Evolutionary conservation across 1,140 invertebrate genomes (phyloP), one percentile per base, ranked within the genome.

Genomic region (Drosophila lacteicornis): DNA sequence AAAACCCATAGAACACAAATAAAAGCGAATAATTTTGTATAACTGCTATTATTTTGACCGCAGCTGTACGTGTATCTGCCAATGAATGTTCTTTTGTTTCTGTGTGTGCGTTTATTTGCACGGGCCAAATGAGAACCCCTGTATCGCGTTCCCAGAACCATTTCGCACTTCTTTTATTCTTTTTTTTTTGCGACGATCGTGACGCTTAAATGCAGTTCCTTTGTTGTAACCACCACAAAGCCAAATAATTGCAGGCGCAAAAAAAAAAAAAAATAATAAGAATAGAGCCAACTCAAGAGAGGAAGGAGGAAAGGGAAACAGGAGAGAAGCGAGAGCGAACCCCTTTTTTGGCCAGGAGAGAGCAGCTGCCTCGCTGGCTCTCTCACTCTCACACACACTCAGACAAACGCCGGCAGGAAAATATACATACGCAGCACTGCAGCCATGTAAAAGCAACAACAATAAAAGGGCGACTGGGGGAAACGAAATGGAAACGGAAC

Each of bases 381-480:
- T 25, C 3, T 43, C 45, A 27, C 50, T 58, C 58, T 38, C 36
- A 57, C 36, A 69, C 33, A 57, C 49, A 40, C 27, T 42, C 42
- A 66, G 60, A 55, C 49, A 53, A 69, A 69, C 30, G 66, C 66
- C 66, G 66, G 65, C 60, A 47, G 25, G 38, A 15, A 70, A 59
- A 69, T 13, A 19, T 38, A 68, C 22, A 30, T 30, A 57, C 59
- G 63, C 56, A 68, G 55, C 61, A 58, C 63, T 68, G 68, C 53
- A 81, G 55, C 74, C 57, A 71, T 57, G 82, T 78, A 88, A 88
- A 67, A 49, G 46, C 53, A 59, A 43, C 73, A 73, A 74, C 33
- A 69, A 57, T 49, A 62, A 58, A 86, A 77, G 75, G 62, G 50
- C 60, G 61, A 65, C 40, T 67, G 57, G 75, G 75, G 75, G 75